Evolutionary conservation across 2,113 vertebrate species (phyloP), one percentile per base, ranked within the genome.

Genomic region (Ascaphus truei): DNA sequence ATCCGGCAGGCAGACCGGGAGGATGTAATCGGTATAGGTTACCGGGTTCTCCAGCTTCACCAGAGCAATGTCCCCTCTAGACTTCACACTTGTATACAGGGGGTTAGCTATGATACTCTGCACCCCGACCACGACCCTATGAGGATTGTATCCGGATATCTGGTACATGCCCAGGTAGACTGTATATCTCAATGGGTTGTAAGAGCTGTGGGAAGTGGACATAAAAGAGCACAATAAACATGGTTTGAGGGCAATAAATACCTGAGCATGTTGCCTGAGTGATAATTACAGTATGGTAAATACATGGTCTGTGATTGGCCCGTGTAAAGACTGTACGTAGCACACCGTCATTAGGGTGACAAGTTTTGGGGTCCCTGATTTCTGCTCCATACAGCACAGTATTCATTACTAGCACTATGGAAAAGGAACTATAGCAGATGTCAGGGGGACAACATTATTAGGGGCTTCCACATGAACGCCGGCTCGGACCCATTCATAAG

Each of bases 41-140:
- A 92, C 86, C 0, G 92, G 84, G 22, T 93, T 87, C 73, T 93
- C 91, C 22, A 99, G 84, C 73, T 88, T 88, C 58, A 99, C 85
- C 67, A 99, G 81, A 1, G 94, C 95, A 72, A 94, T 87, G 43
- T 99, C 96, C 0, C 96, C 94, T 79, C 97, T 93, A 0, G 93
- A 85, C 63, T 86, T 90, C 58, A 93, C 88, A 2, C 91, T 82
- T 29, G 94, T 89, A 0, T 95, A 98, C 73, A 94, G 94, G 0
- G 89, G 92, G 76, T 98, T 93, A 18, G 92, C 79, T 37, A 94
- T 81, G 74, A 99, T 86, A 15, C 45, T 85, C 4, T 74, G 85
- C 43, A 98, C 92, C 16, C 87, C 89, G 41, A 87, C 87, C 71
- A 85, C 88, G 37, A 94, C 92, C 63, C 94, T 94, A 0, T 84